These are phyloP conservation scores for Prinia subflava DNA, from an alignment of 2,113 vertebrate species.

Conservation along the genomic window DNA sequence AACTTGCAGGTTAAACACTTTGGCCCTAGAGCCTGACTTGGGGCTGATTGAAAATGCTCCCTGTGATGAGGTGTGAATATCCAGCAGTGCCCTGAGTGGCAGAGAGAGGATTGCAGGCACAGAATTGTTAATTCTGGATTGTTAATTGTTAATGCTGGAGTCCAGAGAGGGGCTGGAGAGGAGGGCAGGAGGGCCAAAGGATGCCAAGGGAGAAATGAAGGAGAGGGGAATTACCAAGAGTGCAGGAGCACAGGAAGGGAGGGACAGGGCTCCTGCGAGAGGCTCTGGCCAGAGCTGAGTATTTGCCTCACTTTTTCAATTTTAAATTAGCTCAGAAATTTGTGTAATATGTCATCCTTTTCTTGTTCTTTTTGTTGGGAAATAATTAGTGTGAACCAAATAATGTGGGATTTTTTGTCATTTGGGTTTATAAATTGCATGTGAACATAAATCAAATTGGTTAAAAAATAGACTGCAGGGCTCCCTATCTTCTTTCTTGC, in stretches of 20 bases:
- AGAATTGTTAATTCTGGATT: fast-evolving
- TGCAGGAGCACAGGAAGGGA: background rate
- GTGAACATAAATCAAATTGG: background rate
- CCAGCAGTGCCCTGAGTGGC: background rate
- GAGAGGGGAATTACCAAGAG: background rate
- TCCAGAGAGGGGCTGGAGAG: background rate
- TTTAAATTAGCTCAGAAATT: background rate
- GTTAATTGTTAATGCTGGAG: background rate
- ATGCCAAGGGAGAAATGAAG: background rate
- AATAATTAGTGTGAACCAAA: background rate
- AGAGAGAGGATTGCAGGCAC: background rate
- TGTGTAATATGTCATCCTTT: background rate
- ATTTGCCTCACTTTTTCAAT: background rate
- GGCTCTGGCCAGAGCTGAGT: background rate
- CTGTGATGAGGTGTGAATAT: fast-evolving
- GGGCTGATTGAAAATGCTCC: fast-evolving
- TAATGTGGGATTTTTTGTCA: background rate
- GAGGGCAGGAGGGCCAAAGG: background rate
- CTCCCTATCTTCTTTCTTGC: background rate
- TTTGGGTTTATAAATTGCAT: background rate
- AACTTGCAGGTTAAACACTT: background rate
- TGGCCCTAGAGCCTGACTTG: background rate
- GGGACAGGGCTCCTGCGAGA: background rate
- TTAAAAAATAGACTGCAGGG: background rate
- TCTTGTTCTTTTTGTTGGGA: background rate